phyloP scores from a whole-genome alignment of 2,888 invertebrate genomes.

The Arctia plantaginis region DNA sequence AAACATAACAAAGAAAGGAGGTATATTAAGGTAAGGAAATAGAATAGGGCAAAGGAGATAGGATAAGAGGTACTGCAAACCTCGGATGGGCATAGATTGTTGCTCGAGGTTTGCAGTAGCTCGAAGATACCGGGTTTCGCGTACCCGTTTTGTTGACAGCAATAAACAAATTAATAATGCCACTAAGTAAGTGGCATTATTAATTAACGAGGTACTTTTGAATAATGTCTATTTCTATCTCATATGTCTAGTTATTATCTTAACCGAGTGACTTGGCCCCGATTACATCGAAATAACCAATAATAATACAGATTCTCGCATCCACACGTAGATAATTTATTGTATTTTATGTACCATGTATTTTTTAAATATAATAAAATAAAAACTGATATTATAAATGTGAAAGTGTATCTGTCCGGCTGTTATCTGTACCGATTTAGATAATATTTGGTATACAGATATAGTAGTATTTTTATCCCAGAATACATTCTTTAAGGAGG shows the following conservation, averaged over 20 bases:
- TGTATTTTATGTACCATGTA: not conserved
- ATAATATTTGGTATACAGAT: too few species aligned
- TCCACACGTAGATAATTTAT: not conserved
- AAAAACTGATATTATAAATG: too few species aligned
- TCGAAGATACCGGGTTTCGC: not conserved
- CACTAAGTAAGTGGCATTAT: not conserved
- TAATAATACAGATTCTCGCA: not conserved
- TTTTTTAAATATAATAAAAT: not conserved
- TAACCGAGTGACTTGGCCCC: not conserved
- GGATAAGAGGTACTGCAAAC: not conserved
- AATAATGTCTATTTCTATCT: not conserved
- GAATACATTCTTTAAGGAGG: too few species aligned
- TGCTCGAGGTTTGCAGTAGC: not conserved
- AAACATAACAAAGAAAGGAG: not conserved
- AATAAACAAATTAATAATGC: not conserved
- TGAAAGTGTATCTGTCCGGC: too few species aligned
- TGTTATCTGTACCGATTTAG: too few species aligned
- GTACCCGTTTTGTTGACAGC: not conserved
- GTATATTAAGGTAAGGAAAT: not conserved
- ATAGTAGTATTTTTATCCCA: too few species aligned
- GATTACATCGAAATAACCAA: not conserved
- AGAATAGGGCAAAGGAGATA: not conserved
- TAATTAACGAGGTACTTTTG: not conserved
- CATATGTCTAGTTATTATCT: not conserved
- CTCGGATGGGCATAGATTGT: not conserved